Percentiles rank a stretch among this genome's conserved stretches.
phyloP scores from a whole-genome alignment of 2,797 vertebrate genomes.

The Avahi laniger region DNA sequence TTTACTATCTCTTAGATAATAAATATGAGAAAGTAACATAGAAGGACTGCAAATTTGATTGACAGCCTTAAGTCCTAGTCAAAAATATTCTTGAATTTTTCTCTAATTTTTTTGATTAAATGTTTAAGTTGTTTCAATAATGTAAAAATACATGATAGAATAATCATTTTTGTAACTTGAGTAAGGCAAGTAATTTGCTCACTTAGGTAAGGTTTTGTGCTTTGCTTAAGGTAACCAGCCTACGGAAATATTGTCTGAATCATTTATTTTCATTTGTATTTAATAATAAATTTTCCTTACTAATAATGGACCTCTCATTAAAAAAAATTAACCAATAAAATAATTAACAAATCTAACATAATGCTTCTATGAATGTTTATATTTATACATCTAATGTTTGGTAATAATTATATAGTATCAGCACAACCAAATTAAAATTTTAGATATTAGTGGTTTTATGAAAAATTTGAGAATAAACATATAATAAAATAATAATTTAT shows the following conservation, averaged over 20 bases:
- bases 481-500: background rate
- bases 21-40: slow-evolving; percentile 25
- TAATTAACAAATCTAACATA: background rate
- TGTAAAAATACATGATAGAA: background rate
- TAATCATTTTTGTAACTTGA: background rate
- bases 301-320: background rate
- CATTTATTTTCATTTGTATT: slow-evolving; percentile 47
- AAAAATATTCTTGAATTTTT: slow-evolving; percentile 35
- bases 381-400: background rate
- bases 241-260: background rate
- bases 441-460: background rate
- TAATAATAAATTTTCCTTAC: slow-evolving; percentile 6
- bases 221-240: background rate
- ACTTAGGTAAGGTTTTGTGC: slow-evolving; percentile 18
- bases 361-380: background rate
- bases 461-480: slow-evolving; percentile 28
- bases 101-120: background rate
- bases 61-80: background rate
- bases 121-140: background rate
- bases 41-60: slow-evolving; percentile 32
- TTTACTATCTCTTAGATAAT: slow-evolving; percentile 33
- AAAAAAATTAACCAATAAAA: slow-evolving; percentile 18
- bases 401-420: background rate
- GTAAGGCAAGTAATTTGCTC: background rate
- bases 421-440: background rate